Base-by-base conservation (phyloP, 2,797 vertebrate genomes). In the Staurois parvus region DNA sequence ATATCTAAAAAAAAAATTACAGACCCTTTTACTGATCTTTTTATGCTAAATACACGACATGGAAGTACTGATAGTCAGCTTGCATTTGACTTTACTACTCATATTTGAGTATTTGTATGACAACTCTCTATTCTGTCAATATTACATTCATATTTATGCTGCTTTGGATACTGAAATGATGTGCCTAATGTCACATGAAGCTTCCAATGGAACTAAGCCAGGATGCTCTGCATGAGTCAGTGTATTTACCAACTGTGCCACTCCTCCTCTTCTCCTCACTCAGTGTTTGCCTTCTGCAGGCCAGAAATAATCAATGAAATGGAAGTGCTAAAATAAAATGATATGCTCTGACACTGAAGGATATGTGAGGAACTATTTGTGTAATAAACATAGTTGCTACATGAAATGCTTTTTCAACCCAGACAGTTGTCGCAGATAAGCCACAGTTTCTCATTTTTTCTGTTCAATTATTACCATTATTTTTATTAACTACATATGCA, bases 191-290 rank as follows among this genome's bases (percentile, higher is more conserved):
- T 79, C 37, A 79, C 64, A 79, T 66, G 79, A 45, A 80, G 42
- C 30, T 4, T n/a, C 24, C 11, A 3, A 72, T 56, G 48, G 67
- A 81, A 29, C 26, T 10, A 11, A 28, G 79, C 79, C 68, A 72
- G 30, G 28, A 56, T 7, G 3, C 68, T 29, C 45, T 69, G 19
- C 45, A 15, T 72, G 45, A 72, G 48, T 59, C 72, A n/a, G 21
- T 73, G n/a, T 73, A 70, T 81, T 72, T 80, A 80, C 78, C 78
- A 79, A 34, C 29, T 34, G 78, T 56, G 77, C 28, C 67, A 72
- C 48, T 59, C 48, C 79, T 72, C n/a, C 32, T 72, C 42, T 37
- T 72, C 12, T 26, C 30, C 32, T 62, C 29, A 30, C 17, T 59
- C 52, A 24, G 21, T 45, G 72, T 42, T 74, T 62, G 48, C 15